These are phyloP conservation scores for Sebastes dallii DNA, from an alignment of 2,797 vertebrate genomes.

Conservation along the genomic window DNA sequence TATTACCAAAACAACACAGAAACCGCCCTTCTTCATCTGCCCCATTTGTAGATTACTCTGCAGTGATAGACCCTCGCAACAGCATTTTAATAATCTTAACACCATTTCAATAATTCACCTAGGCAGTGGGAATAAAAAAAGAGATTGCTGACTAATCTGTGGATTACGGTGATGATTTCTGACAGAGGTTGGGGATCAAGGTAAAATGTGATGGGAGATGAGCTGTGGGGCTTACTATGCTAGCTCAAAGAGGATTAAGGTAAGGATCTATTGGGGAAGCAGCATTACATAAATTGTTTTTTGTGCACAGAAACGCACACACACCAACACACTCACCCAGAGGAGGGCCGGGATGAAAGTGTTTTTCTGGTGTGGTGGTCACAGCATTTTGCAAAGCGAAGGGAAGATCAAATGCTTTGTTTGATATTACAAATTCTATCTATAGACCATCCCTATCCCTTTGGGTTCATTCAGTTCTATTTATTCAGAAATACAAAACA, in stretches of 20 bases:
- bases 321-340: neutral
- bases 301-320: constrained; percentile 35
- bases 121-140: constrained; percentile 40
- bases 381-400: constrained; percentile 12
- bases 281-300: constrained; percentile 77
- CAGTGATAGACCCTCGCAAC: constrained; percentile 28
- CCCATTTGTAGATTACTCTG: constrained; percentile 71
- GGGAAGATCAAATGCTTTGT: neutral
- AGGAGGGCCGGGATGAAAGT: constrained; percentile 8
- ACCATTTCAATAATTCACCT: constrained; percentile 64
- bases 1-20: constrained; percentile 12
- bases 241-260: constrained; percentile 79
- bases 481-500: neutral
- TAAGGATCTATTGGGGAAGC: constrained; percentile 69
- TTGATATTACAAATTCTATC: neutral
- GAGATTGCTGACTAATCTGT: constrained; percentile 75
- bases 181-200: constrained; percentile 76
- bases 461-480: neutral
- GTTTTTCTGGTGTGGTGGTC: neutral
- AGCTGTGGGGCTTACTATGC: constrained; percentile 68
- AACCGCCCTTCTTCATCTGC: constrained; percentile 15
- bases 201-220: constrained; percentile 78
- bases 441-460: neutral
- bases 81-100: constrained; percentile 68
- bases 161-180: constrained; percentile 79